Evolutionary conservation across 2,113 vertebrate genomes (phyloP).

Genomic region (Dipodomys spectabilis): DNA sequence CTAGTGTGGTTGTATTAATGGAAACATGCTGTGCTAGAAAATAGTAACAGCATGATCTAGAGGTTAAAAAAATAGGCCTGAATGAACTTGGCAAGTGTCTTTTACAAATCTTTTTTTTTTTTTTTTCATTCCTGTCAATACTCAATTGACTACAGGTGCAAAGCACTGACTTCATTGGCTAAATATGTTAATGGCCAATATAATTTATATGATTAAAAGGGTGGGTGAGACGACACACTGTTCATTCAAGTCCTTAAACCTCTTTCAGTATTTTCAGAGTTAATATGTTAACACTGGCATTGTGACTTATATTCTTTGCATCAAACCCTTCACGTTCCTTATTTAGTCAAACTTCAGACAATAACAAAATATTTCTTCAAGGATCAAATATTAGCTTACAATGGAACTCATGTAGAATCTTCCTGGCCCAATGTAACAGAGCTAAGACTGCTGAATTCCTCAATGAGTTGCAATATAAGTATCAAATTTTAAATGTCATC

Average conservation of each 20-base stretch:
- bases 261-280: neutral
- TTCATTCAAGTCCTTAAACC: neutral
- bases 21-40: neutral
- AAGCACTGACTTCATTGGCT: neutral
- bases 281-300: neutral
- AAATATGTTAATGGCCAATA: neutral
- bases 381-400: neutral
- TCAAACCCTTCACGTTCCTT: neutral
- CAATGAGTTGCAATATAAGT: neutral
- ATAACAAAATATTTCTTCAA: neutral
- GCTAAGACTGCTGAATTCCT: neutral
- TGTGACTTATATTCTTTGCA: neutral
- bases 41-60: neutral
- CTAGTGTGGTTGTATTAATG: neutral
- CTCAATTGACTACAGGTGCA: slow-evolving; percentile 23
- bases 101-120: slow-evolving; percentile 15
- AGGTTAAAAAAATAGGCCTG: slow-evolving; percentile 13
- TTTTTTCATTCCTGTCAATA: neutral
- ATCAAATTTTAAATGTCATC: neutral
- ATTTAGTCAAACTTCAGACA: neutral
- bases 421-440: neutral
- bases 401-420: neutral
- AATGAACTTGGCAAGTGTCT: neutral
- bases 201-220: neutral
- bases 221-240: neutral